These are phyloP conservation scores for Mungos mungo DNA, from an alignment of 2,113 vertebrate genomes.

Conservation along the genomic window DNA sequence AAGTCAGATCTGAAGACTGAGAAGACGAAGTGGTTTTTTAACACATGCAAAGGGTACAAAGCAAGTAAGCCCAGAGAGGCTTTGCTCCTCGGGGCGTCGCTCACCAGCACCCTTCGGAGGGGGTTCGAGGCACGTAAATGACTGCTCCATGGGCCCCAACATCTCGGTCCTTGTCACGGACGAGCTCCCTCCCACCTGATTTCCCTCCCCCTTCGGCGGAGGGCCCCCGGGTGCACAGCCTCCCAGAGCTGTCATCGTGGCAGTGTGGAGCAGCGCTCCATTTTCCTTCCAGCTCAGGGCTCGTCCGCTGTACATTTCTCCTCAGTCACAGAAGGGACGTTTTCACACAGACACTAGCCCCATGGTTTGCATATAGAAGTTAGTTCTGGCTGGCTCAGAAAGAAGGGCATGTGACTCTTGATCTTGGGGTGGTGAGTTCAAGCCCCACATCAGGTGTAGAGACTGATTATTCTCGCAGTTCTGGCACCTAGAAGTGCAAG, in stretches of 20 bases:
- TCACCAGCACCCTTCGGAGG: background rate
- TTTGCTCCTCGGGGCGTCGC: background rate
- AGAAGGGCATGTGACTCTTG: background rate
- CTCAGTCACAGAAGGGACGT: background rate
- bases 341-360: background rate
- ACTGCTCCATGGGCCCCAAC: rapidly evolving
- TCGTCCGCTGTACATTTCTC: rapidly evolving
- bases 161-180: background rate
- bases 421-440: background rate
- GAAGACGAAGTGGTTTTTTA: too few species aligned
- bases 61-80: background rate
- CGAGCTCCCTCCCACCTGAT: rapidly evolving
- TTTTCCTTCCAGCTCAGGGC: background rate
- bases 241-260: background rate
- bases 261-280: rapidly evolving
- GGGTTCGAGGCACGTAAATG: rapidly evolving
- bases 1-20: too few species aligned
- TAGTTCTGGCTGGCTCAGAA: background rate
- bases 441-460: background rate
- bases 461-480: background rate
- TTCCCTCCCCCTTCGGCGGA: background rate
- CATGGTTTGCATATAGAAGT: background rate
- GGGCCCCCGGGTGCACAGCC: rapidly evolving
- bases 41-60: too few species aligned
- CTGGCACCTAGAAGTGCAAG: background rate